phyloP scores from a whole-genome alignment of 2,113 vertebrate genomes.

The Megaptera novaeangliae region DNA sequence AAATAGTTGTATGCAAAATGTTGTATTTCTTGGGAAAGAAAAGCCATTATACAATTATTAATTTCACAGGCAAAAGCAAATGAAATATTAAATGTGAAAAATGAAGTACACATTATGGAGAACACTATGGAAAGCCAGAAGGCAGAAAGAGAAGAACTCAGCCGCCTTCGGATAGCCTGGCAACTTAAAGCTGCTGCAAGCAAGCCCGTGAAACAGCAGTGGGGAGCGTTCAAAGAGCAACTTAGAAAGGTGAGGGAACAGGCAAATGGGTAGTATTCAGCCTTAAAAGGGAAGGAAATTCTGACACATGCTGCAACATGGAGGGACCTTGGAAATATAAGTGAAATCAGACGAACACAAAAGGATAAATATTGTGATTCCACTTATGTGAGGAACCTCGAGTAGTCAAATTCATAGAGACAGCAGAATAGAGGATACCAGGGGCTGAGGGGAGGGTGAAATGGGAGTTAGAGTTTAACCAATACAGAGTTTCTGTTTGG shows the following conservation, averaged over 20 bases:
- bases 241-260: constrained; percentile 81
- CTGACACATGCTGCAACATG: background rate
- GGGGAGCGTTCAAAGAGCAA: constrained; percentile 85
- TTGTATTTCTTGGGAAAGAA: constrained; percentile 18
- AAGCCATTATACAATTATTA: constrained; percentile 43
- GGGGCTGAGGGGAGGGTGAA: background rate
- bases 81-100: constrained; percentile 79
- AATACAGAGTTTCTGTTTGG: background rate
- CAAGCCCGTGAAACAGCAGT: constrained; percentile 83
- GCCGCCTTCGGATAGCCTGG: constrained; percentile 80
- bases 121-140: constrained; percentile 77
- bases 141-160: constrained; percentile 81
- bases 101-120: constrained; percentile 74
- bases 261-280: background rate
- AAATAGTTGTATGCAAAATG: background rate
- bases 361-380: background rate
- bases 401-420: background rate
- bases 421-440: background rate
- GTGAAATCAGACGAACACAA: background rate
- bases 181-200: constrained; percentile 79
- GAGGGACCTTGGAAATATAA: background rate
- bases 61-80: constrained; percentile 81
- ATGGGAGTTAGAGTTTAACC: background rate
- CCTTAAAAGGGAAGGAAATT: background rate
- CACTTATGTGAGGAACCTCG: background rate